phyloP scores from a whole-genome alignment of 2,888 invertebrate genomes.

The Pristionchus mayeri region DNA sequence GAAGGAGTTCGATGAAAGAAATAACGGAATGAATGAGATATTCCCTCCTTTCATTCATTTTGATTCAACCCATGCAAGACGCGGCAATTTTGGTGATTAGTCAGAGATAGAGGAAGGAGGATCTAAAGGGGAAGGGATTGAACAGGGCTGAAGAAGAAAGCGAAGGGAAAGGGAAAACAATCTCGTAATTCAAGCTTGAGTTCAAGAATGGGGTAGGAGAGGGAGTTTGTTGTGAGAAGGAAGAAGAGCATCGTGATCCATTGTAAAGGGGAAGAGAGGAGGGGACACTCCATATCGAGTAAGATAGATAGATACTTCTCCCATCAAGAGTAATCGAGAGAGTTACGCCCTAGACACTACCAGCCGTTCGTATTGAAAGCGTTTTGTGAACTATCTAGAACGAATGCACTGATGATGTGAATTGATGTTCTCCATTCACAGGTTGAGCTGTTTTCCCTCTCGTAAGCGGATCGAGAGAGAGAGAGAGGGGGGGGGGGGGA shows the following conservation, averaged over 20 bases:
- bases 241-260: neutral
- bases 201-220: neutral
- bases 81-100: slow-evolving; percentile 28
- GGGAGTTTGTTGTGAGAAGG: slow-evolving; percentile 9
- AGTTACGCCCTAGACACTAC: neutral
- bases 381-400: neutral
- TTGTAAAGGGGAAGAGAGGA: neutral
- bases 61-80: slow-evolving; percentile 7
- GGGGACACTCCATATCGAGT: slow-evolving; percentile 31
- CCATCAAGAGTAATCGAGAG: slow-evolving; percentile 11
- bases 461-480: neutral
- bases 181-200: slow-evolving; percentile 37
- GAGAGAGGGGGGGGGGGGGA: neutral
- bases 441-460: slow-evolving; percentile 19
- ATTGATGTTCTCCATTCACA: neutral
- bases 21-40: slow-evolving; percentile 13
- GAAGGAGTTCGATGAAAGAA: slow-evolving; percentile 2
- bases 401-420: neutral
- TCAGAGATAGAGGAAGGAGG: slow-evolving; percentile 14
- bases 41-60: slow-evolving; percentile 26
- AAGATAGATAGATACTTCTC: slow-evolving; percentile 44
- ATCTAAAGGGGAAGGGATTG: neutral
- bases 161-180: neutral
- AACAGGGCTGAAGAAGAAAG: neutral
- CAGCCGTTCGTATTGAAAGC: neutral